Evolutionary conservation across 1,140 invertebrate genomes (phyloP).

Genomic region (Dryas iulia): DNA sequence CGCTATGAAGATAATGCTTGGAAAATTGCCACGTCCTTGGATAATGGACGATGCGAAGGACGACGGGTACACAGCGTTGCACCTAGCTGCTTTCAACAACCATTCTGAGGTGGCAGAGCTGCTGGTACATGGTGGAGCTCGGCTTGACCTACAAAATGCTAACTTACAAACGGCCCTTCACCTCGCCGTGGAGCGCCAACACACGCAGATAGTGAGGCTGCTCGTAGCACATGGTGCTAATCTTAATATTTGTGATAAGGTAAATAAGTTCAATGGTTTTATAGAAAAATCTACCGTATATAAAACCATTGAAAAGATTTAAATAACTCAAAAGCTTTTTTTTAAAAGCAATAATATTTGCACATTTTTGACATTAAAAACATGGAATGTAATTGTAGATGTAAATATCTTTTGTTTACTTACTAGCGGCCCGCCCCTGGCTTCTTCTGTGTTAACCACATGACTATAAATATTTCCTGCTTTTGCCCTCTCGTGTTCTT

Average conservation of each 20-base stretch:
- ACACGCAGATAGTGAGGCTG: slow-evolving; percentile 96
- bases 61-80: slow-evolving; percentile 97
- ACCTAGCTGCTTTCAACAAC: slow-evolving; percentile 97
- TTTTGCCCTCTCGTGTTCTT: too few relatives aligned
- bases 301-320: too few relatives aligned
- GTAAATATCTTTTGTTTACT: too few relatives aligned
- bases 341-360: too few relatives aligned
- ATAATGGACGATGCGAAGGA: slow-evolving; percentile 99
- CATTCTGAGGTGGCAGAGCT: slow-evolving; percentile 98
- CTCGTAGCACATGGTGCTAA: slow-evolving; percentile 95
- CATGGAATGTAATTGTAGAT: too few relatives aligned
- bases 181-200: slow-evolving; percentile 96
- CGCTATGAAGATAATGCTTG: slow-evolving; percentile 95
- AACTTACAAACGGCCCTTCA: slow-evolving; percentile 98
- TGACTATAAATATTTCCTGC: too few relatives aligned
- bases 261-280: slow-evolving; percentile 15
- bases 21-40: slow-evolving; percentile 95
- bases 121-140: slow-evolving; percentile 92
- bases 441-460: too few relatives aligned
- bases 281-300: background rate
- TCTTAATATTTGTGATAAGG: slow-evolving; percentile 96
- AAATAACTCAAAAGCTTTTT: too few relatives aligned
- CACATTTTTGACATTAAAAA: too few relatives aligned
- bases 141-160: slow-evolving; percentile 96
- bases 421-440: too few relatives aligned